Evolutionary conservation across 2,113 vertebrate genomes (phyloP), one percentile per base, ranked within the genome.

Genomic region (Dendrocopos noguchii): DNA sequence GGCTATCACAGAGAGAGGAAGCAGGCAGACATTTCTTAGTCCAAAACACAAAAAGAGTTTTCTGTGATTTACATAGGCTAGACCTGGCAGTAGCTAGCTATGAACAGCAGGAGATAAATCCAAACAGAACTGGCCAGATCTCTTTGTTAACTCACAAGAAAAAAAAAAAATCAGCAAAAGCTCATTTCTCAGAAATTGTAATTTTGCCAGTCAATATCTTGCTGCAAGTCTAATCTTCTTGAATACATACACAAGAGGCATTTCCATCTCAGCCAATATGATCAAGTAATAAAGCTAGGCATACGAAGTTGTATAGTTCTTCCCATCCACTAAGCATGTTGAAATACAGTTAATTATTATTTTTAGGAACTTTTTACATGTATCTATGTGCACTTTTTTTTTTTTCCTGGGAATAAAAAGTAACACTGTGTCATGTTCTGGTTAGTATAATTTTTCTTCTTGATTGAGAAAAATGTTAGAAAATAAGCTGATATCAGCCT

Each of bases 391-490:
- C 34, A 29, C 6, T 25, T 52, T 13, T 17, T 7, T 52, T 24
- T 52, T 52, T 72, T 89, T 94, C 83, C 77, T 22, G 50, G 87
- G 33, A 86, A 59, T 28, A 80, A 39, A 77, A 75, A 91, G 47
- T 2, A 84, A 71, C 15, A n/a, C 21, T 61, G 53, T 78, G 9
- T 91, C 90, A 55, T 27, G 33, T 80, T 84, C 60, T 2, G 4
- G 56, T 82, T 87, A 67, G 55, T 86, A 66, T 42, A 91, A 29
- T 87, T n/a, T 91, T 91, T 89, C 25, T 39, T 10, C 34, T 72
- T 94, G 89, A 95, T 90, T 90, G 88, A 95, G 94, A 95, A 94
- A 90, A 93, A 94, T 88, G 68, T 70, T 94, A 67, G 50, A 87
- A 94, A 96, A 94, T 57, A 88, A 87, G 72, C 71, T 91, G 86